Conservation (phyloP, 2,888 invertebrate genomes). For the Plemyria rubiginata region DNA sequence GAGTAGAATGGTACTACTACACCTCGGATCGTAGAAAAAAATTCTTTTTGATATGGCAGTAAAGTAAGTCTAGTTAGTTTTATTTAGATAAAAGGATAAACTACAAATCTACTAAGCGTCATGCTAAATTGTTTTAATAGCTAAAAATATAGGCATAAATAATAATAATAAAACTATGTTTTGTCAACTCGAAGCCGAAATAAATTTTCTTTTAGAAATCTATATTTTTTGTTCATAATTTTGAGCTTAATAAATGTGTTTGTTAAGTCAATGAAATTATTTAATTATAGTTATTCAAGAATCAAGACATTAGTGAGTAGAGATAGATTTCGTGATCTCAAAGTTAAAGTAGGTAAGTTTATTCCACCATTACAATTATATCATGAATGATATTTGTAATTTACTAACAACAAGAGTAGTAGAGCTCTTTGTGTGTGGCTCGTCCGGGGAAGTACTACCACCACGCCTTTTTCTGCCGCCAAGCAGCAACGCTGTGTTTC, state of each 20-base stretch:
- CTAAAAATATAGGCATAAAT: slow-evolving; percentile 23
- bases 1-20: no score
- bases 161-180: slow-evolving; percentile 14
- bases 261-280: slow-evolving; percentile 23
- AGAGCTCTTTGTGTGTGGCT: no score
- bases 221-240: slow-evolving; percentile 2
- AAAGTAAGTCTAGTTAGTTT: neutral
- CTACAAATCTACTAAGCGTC: slow-evolving; percentile 28
- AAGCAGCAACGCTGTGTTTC: no score
- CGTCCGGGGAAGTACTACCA: no score
- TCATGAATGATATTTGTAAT: no score
- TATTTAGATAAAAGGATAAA: neutral
- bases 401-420: no score
- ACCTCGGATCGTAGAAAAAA: no score
- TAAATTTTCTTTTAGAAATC: neutral
- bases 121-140: slow-evolving; percentile 22
- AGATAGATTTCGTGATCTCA: slow-evolving; percentile 22
- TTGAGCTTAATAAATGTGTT: slow-evolving; percentile 16
- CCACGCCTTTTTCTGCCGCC: no score
- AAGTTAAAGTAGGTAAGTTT: slow-evolving; percentile 3
- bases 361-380: no score
- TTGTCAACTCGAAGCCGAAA: slow-evolving; percentile 15
- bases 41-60: neutral
- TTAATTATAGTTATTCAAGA: slow-evolving; percentile 23
- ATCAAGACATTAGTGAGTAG: slow-evolving; percentile 21